Percentiles rank a stretch among this genome's conserved stretches.
Evolutionary conservation across 2,888 invertebrate genomes (phyloP).

Genomic region (Drymonia ruficornis): DNA sequence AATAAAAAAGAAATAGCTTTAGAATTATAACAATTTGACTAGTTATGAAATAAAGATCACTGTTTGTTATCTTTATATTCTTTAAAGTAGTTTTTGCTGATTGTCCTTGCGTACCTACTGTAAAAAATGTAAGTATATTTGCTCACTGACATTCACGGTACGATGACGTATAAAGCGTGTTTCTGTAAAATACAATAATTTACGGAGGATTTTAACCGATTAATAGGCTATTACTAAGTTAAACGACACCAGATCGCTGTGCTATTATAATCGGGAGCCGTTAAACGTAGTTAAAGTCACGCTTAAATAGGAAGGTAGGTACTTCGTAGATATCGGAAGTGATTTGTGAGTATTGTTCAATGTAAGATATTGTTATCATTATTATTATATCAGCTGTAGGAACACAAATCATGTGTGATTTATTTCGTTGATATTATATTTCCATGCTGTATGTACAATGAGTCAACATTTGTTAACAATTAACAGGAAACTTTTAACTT

Average conservation of each 20-base stretch:
- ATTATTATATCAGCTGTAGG: not conserved
- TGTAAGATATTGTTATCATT: constrained; percentile 2
- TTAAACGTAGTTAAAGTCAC: not conserved
- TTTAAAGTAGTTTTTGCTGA: constrained; percentile 14
- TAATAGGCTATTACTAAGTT: constrained; percentile 23
- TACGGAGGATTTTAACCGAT: constrained; percentile 26
- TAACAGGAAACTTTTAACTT: not conserved
- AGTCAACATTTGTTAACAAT: not conserved
- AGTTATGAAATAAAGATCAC: constrained; percentile 34
- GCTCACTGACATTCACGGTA: constrained; percentile 40
- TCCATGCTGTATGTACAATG: not conserved
- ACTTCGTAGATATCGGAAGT: too few relatives aligned
- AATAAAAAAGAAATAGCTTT: constrained; percentile 21
- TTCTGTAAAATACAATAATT: constrained; percentile 32
- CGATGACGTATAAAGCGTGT: constrained; percentile 57
- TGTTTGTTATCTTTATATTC: constrained; percentile 20
- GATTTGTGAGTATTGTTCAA: not conserved
- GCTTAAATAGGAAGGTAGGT: not conserved
- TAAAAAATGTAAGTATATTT: constrained; percentile 42
- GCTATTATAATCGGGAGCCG: not conserved
- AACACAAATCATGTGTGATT: not conserved
- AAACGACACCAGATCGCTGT: constrained; percentile 18
- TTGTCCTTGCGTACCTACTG: constrained; percentile 11
- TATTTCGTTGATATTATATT: not conserved
- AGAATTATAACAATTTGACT: constrained; percentile 9